These are phyloP conservation scores for Synergus itoensis DNA, from an alignment of 2,888 invertebrate species.

Conservation along the genomic window DNA sequence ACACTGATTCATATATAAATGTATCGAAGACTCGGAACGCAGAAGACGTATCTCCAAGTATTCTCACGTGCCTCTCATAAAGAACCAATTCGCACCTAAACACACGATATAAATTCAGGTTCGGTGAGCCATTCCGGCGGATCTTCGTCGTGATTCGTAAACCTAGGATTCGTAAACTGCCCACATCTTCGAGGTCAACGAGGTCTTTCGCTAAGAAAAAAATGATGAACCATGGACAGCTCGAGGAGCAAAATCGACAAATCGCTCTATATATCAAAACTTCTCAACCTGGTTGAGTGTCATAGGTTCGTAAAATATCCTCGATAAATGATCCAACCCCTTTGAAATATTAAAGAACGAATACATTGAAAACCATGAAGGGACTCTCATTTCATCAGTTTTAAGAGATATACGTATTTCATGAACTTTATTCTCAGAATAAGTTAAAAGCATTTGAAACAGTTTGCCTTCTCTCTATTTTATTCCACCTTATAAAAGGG, in stretches of 20 bases:
- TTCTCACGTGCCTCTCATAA: slow-evolving; percentile 75
- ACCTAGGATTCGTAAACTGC: slow-evolving; percentile 38
- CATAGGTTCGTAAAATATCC: background rate
- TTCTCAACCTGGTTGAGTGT: background rate
- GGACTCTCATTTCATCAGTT: background rate
- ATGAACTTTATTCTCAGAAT: background rate
- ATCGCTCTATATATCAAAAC: background rate
- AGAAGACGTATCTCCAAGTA: slow-evolving; percentile 64
- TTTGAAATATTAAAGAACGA: background rate
- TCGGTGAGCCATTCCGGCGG: slow-evolving; percentile 69
- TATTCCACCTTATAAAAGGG: background rate
- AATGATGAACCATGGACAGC: slow-evolving; percentile 37
- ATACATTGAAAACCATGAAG: background rate
- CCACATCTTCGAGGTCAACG: slow-evolving; percentile 49
- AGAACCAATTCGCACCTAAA: slow-evolving; percentile 77
- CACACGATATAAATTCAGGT: slow-evolving; percentile 77
- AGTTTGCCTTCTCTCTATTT: background rate
- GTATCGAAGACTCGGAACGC: slow-evolving; percentile 52
- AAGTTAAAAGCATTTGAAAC: background rate
- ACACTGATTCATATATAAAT: slow-evolving; percentile 40
- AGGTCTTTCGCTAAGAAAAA: slow-evolving; percentile 45
- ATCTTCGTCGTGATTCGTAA: slow-evolving; percentile 63
- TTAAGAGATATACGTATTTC: background rate
- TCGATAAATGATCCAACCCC: background rate
- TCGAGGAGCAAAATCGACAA: slow-evolving; percentile 1